Conservation (phyloP, 2,113 vertebrate species). For the Sylvietta virens region DNA sequence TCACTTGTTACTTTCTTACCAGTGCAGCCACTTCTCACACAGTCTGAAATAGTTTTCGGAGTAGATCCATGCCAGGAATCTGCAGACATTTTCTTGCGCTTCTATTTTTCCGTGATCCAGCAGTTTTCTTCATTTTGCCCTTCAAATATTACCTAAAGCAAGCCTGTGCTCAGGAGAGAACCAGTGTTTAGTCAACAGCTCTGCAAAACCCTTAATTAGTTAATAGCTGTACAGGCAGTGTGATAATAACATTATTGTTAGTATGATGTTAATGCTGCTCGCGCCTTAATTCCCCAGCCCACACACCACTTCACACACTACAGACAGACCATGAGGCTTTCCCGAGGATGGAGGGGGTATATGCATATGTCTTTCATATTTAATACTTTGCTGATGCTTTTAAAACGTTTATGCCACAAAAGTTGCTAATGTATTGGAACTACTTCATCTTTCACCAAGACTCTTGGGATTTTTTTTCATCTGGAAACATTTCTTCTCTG, state of each 20-base stretch:
- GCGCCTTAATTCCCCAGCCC: slow-evolving; percentile 23
- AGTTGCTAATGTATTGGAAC: slow-evolving; percentile 66
- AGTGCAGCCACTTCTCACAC: slow-evolving; percentile 54
- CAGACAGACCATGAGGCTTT: slow-evolving; percentile 50
- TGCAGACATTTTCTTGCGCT: slow-evolving; percentile 14
- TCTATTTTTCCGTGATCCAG: not conserved
- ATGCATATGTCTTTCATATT: slow-evolving; percentile 59
- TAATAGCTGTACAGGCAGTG: not conserved
- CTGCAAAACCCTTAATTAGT: not conserved
- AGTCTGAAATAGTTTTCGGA: slow-evolving; percentile 41
- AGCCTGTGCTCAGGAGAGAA: not conserved
- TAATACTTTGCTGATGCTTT: slow-evolving; percentile 69
- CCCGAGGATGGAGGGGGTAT: slow-evolving; percentile 7
- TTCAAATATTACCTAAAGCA: not conserved
- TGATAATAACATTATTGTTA: not conserved
- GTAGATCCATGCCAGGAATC: not conserved
- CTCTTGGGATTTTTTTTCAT: not conserved
- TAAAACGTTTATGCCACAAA: slow-evolving; percentile 59
- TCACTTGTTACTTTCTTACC: slow-evolving; percentile 26
- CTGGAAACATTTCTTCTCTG: slow-evolving; percentile 33
- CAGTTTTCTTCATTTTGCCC: not conserved
- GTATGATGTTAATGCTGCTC: not conserved
- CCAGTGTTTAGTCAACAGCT: not conserved
- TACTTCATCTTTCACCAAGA: not conserved
- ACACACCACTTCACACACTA: slow-evolving; percentile 47